Conservation (phyloP, 2,113 vertebrate species). For the Aptenodytes patagonicus region DNA sequence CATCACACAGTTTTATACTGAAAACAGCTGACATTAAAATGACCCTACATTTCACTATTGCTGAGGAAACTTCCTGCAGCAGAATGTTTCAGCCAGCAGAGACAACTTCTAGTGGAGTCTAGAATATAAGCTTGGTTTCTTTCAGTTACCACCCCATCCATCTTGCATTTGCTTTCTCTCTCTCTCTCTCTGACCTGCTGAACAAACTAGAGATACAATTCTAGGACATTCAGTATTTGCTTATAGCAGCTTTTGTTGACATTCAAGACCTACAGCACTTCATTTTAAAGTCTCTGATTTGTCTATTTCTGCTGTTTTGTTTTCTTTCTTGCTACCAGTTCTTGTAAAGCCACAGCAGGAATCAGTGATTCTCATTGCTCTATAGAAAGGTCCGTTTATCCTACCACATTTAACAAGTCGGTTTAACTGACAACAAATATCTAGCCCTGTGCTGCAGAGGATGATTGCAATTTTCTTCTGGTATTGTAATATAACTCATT, state of each 20-base stretch:
- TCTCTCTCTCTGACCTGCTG: not conserved
- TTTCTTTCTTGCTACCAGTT: not conserved
- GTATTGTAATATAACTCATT: not conserved
- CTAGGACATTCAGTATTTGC: not conserved
- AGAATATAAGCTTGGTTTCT: not conserved
- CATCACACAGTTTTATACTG: not conserved
- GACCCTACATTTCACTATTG: not conserved
- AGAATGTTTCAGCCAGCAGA: not conserved
- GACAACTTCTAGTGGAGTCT: not conserved
- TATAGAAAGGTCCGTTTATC: not conserved
- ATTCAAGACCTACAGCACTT: not conserved
- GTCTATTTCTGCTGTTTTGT: not conserved
- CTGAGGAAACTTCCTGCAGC: not conserved
- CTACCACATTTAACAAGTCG: not conserved
- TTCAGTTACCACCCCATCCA: not conserved
- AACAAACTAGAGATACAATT: not conserved
- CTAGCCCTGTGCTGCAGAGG: not conserved
- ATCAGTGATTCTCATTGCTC: not conserved
- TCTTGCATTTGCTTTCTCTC: not conserved
- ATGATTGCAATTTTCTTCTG: not conserved
- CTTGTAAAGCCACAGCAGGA: not conserved
- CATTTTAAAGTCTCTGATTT: not conserved
- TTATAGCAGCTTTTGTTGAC: not conserved
- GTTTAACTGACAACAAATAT: not conserved
- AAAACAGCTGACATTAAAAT: not conserved